Conservation (phyloP, 1,140 invertebrate species). For the Paraescarpia echinospica region DNA sequence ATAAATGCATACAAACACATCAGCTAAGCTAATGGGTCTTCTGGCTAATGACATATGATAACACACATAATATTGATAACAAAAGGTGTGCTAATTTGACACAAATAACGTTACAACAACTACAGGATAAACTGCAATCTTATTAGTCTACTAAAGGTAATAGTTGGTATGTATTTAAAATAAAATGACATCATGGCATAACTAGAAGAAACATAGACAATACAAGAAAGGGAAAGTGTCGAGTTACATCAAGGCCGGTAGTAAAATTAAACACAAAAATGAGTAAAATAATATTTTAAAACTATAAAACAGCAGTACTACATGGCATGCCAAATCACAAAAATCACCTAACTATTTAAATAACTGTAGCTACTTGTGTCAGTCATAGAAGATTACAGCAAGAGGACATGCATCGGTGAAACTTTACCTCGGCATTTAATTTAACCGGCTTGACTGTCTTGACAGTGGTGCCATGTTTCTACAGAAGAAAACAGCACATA, state of each 20-base stretch:
- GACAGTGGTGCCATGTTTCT: constrained; percentile 96
- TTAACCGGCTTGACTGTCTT: constrained; percentile 90
- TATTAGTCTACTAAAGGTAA: background rate
- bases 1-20: background rate
- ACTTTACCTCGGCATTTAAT: constrained; percentile 77
- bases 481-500: constrained; percentile 5
- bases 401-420: constrained; percentile 9
- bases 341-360: background rate
- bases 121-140: background rate
- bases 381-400: background rate
- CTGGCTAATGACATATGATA: background rate
- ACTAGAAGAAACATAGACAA: background rate
- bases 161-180: background rate
- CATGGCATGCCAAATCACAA: background rate
- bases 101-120: background rate
- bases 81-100: background rate
- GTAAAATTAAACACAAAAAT: background rate
- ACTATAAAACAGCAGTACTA: background rate
- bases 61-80: background rate
- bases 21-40: background rate
- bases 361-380: background rate
- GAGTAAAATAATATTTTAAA: background rate
- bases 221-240: background rate
- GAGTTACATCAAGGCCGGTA: background rate
- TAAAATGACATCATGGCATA: background rate